Conservation (phyloP, 2,113 vertebrate species). For the Dicaeum eximium region DNA sequence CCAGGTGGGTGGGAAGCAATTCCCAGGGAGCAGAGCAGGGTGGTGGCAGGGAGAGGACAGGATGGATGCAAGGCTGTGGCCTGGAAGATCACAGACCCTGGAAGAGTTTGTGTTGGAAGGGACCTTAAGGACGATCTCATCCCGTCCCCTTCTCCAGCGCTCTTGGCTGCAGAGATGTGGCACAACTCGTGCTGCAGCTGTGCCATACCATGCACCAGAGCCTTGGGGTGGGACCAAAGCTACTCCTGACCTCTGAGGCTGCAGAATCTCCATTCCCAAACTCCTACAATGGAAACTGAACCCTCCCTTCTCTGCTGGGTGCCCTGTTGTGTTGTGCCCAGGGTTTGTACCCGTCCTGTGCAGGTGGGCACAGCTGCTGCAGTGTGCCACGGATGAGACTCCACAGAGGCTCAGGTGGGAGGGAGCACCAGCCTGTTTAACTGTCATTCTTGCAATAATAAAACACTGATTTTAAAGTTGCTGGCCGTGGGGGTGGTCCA, state of each 20-base stretch:
- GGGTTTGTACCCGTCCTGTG: rapidly evolving
- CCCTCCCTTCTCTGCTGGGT: not conserved
- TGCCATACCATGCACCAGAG: rapidly evolving
- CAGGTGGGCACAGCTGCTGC: not conserved
- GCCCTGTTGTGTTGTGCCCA: not conserved
- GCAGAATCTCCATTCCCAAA: not conserved
- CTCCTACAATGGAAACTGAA: not conserved
- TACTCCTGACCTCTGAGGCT: not conserved
- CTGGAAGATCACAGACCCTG: not conserved
- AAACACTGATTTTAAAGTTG: not conserved
- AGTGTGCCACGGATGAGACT: not conserved
- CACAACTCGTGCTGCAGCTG: rapidly evolving
- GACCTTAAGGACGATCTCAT: not conserved
- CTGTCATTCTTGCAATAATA: not conserved
- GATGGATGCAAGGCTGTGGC: not conserved
- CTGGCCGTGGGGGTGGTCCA: not conserved
- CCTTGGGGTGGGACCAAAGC: not conserved
- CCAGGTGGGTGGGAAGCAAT: not conserved
- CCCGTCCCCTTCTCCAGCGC: not conserved
- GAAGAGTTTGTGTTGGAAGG: not conserved
- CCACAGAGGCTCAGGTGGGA: not conserved
- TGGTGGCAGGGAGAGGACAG: not conserved
- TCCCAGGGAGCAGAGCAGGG: not conserved
- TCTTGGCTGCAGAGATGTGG: not conserved
- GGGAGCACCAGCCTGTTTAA: not conserved